phyloP scores from a whole-genome alignment of 2,113 vertebrate species.

The Dicentrarchus labrax region DNA sequence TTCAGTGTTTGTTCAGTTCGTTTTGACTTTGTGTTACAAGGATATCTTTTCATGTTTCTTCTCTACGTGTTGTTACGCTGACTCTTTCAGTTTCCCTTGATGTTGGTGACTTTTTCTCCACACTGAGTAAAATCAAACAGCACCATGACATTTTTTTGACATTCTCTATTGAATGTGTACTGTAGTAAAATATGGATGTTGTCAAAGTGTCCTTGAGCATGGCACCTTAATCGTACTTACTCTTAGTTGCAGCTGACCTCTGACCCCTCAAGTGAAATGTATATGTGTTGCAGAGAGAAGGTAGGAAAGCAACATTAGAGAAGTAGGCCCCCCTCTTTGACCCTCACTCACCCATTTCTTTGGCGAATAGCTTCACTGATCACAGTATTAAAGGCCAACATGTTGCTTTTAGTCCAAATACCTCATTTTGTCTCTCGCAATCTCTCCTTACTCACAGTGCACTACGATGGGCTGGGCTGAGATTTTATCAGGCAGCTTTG shows the following conservation, averaged over 20 bases:
- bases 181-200: background rate
- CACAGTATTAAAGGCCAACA: background rate
- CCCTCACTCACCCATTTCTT: background rate
- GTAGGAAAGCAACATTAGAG: background rate
- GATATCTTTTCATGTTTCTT: background rate
- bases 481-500: background rate
- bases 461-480: background rate
- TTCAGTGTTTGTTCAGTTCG: background rate
- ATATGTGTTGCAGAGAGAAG: background rate
- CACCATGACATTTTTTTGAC: background rate
- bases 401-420: background rate
- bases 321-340: background rate
- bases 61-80: background rate
- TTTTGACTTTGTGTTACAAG: constrained; percentile 2
- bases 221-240: background rate
- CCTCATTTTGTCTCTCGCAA: no score
- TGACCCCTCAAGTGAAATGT: background rate
- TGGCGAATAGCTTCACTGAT: background rate
- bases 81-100: background rate
- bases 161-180: background rate
- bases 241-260: background rate
- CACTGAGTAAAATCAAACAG: background rate
- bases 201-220: background rate
- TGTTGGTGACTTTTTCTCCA: background rate
- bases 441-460: background rate